Conservation (phyloP, 2,797 vertebrate species). For the Nannoperca australis region DNA sequence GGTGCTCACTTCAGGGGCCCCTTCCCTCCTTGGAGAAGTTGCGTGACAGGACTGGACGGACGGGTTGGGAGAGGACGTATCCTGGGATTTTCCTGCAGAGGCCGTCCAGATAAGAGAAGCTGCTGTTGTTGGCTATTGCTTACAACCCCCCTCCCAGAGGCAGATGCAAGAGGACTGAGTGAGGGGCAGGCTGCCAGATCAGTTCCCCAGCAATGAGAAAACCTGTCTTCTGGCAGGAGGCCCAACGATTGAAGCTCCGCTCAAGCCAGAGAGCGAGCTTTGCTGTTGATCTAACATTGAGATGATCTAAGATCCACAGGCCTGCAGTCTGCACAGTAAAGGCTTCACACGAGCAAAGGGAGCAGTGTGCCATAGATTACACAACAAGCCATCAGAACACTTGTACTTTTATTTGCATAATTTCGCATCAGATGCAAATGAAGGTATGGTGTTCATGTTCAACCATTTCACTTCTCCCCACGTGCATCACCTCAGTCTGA, state of each 20-base stretch:
- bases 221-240: slow-evolving; percentile 48
- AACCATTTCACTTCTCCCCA: background rate
- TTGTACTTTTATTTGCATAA: background rate
- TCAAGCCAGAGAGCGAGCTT: slow-evolving; percentile 5
- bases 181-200: slow-evolving; percentile 51
- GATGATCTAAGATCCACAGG: background rate
- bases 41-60: slow-evolving; percentile 77
- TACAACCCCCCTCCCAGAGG: slow-evolving; percentile 58
- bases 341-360: too few relatives aligned
- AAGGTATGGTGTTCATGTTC: background rate
- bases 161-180: slow-evolving; percentile 37
- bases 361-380: too few relatives aligned
- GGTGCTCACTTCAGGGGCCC: slow-evolving; percentile 25
- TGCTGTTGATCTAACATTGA: background rate
- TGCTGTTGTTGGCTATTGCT: slow-evolving; percentile 67
- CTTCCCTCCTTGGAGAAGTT: slow-evolving; percentile 61
- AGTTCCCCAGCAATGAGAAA: slow-evolving; percentile 60
- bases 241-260: slow-evolving; percentile 30
- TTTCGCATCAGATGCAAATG: background rate
- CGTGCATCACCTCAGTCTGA: background rate
- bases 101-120: slow-evolving; percentile 77
- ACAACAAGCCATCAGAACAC: background rate
- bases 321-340: background rate
- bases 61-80: slow-evolving; percentile 75
- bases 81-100: slow-evolving; percentile 81